Evolutionary conservation across 1,140 invertebrate species (phyloP).

Genomic region (Bombus superbus): DNA sequence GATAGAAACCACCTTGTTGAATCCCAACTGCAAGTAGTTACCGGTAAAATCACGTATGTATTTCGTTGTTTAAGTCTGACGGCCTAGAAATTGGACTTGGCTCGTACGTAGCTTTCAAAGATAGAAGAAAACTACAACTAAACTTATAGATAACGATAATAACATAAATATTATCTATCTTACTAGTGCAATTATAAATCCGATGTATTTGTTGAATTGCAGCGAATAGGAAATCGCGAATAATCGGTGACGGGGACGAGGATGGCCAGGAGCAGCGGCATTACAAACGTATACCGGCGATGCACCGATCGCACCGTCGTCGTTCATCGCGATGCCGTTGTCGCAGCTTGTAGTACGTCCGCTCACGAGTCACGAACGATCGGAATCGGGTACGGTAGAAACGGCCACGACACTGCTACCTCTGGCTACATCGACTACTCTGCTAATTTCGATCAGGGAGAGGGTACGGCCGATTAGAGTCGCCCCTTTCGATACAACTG

Average conservation of each 20-base stretch:
- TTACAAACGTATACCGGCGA: slow-evolving; percentile 31
- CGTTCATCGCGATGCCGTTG: slow-evolving; percentile 54
- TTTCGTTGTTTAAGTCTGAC: too few relatives aligned
- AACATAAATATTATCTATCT: background rate
- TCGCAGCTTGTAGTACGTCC: slow-evolving; percentile 49
- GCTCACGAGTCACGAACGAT: slow-evolving; percentile 50
- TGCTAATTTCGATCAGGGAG: slow-evolving; percentile 49
- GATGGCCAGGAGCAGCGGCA: slow-evolving; percentile 56
- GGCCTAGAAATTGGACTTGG: too few relatives aligned
- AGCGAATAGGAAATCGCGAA: slow-evolving; percentile 1
- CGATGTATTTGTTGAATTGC: slow-evolving; percentile 35
- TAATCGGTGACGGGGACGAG: slow-evolving; percentile 30
- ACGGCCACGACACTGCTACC: slow-evolving; percentile 46
- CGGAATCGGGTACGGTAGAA: slow-evolving; percentile 54
- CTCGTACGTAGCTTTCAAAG: too few relatives aligned
- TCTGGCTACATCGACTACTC: slow-evolving; percentile 37
- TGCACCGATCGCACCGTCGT: slow-evolving; percentile 40
- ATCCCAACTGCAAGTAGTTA: too few relatives aligned
- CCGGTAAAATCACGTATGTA: too few relatives aligned
- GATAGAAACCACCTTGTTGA: too few relatives aligned
- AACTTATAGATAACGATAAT: too few relatives aligned
- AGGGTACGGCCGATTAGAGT: slow-evolving; percentile 60
- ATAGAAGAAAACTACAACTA: too few relatives aligned
- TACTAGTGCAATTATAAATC: background rate
- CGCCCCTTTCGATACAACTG: slow-evolving; percentile 36